Conservation (phyloP, 1,140 invertebrate species). For the Ctenoplectra terminalis region DNA sequence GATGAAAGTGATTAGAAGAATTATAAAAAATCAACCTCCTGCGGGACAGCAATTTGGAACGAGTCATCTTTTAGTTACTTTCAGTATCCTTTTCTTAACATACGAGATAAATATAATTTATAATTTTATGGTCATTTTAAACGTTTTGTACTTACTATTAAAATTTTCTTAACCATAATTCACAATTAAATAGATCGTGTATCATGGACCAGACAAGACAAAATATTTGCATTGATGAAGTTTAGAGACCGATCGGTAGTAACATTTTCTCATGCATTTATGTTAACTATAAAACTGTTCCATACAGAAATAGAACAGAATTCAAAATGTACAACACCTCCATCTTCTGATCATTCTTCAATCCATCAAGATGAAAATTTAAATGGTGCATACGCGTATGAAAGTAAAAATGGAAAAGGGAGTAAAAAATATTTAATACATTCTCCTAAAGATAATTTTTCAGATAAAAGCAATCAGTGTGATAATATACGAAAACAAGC, state of each 20-base stretch:
- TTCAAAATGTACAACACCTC: neutral
- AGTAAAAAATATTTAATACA: neutral
- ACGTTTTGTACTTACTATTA: neutral
- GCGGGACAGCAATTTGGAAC: slow-evolving; percentile 80
- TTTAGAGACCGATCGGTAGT: slow-evolving; percentile 72
- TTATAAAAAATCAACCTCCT: slow-evolving; percentile 77
- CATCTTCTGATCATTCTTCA: neutral
- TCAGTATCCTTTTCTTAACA: slow-evolving; percentile 76
- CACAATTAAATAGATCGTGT: slow-evolving; percentile 67
- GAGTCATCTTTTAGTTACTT: slow-evolving; percentile 78
- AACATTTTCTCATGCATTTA: slow-evolving; percentile 75
- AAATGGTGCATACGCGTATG: neutral
- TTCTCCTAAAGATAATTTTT: neutral
- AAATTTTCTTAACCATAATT: slow-evolving; percentile 60
- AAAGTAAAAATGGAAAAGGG: neutral
- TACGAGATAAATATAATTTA: neutral
- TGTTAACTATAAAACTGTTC: slow-evolving; percentile 73
- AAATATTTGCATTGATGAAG: slow-evolving; percentile 79
- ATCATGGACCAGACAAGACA: slow-evolving; percentile 78
- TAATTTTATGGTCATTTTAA: neutral
- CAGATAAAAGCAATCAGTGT: neutral
- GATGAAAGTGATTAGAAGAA: slow-evolving; percentile 79
- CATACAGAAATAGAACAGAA: slow-evolving; percentile 3
- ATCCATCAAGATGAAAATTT: no score
- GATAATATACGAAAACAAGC: neutral